phyloP scores from a whole-genome alignment of 2,888 invertebrate genomes.

The Capitulum mitella region DNA sequence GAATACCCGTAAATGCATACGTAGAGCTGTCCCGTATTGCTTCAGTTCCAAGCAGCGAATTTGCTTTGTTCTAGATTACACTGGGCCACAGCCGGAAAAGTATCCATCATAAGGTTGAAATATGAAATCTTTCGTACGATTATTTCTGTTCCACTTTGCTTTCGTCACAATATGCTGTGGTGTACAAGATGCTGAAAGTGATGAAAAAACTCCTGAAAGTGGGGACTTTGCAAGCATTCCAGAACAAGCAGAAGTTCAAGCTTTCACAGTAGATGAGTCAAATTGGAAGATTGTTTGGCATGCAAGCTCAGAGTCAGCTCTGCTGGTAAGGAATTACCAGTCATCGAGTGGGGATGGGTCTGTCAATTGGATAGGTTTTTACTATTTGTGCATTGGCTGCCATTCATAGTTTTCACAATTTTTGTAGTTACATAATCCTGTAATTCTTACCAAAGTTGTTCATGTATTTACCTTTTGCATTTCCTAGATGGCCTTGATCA shows the following conservation, averaged over 20 bases:
- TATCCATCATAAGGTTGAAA: too few species aligned
- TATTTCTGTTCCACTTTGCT: too few species aligned
- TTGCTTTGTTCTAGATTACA: too few species aligned
- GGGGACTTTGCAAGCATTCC: background rate
- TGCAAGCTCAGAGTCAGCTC: background rate
- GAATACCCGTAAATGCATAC: too few species aligned
- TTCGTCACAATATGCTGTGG: too few species aligned
- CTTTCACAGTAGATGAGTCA: background rate
- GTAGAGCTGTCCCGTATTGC: too few species aligned
- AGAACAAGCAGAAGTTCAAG: background rate
- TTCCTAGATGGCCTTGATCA: background rate
- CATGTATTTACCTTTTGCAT: background rate
- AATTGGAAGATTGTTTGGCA: constrained; percentile 16
- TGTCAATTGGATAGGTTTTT: background rate
- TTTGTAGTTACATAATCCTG: background rate
- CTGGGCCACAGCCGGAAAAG: too few species aligned
- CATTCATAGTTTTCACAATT: background rate
- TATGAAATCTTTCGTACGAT: too few species aligned
- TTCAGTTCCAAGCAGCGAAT: too few species aligned
- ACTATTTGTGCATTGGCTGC: background rate
- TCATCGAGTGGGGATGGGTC: background rate
- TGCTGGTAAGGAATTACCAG: background rate
- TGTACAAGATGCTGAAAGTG: background rate
- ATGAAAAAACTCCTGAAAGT: background rate
- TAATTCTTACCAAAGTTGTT: background rate